Percentiles rank a stretch among this genome's conserved stretches.
Evolutionary conservation across 35 echinoderm and acorn worm species (phyloP).

Genomic region (Heliocidaris tuberculata): DNA sequence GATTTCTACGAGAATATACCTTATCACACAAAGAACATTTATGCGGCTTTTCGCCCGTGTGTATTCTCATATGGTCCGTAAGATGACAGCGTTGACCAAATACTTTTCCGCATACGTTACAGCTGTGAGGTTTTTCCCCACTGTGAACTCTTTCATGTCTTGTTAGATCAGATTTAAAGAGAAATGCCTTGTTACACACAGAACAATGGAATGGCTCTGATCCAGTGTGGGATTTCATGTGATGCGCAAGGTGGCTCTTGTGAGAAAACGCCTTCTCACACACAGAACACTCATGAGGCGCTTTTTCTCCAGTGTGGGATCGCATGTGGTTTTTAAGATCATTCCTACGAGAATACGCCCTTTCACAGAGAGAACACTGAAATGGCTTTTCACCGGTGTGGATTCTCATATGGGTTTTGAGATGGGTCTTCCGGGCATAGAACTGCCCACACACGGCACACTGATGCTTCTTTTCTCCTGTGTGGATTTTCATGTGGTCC

Average conservation of each 20-base stretch:
- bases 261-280: constrained; percentile 63
- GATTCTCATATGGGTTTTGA: constrained; percentile 69
- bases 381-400: constrained; percentile 79
- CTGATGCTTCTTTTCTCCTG: neutral
- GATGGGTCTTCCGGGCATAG: constrained; percentile 62
- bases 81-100: constrained; percentile 23
- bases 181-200: neutral
- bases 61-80: constrained; percentile 55
- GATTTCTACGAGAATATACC: constrained; percentile 55
- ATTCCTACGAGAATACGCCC: neutral
- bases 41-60: constrained; percentile 13
- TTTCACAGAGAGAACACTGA: constrained; percentile 54
- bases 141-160: constrained; percentile 33
- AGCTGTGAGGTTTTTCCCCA: neutral
- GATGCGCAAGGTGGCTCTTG: neutral
- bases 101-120: neutral
- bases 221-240: neutral
- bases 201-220: neutral
- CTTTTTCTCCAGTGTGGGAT: constrained; percentile 44
- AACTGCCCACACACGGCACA: constrained; percentile 43
- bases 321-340: constrained; percentile 47
- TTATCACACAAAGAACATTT: neutral
- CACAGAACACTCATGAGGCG: constrained; percentile 29
- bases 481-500: neutral
- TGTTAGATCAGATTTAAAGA: neutral